These are phyloP conservation scores for Malurus leucopterus DNA, from an alignment of 2,797 vertebrate genomes.

Conservation along the genomic window DNA sequence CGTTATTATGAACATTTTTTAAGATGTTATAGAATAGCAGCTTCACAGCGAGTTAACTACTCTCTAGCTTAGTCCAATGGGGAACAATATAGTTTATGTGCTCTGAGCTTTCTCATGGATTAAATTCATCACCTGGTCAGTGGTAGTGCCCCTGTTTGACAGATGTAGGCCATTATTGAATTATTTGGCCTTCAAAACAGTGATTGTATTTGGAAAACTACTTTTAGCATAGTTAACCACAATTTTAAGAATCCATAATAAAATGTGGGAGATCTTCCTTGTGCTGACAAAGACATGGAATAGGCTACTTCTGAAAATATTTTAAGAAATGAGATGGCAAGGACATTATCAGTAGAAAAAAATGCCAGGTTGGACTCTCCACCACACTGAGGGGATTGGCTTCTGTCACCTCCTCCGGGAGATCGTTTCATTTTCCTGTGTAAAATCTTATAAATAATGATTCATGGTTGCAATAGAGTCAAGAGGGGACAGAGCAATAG, in stretches of 20 bases:
- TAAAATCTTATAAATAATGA: not conserved
- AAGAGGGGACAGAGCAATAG: not conserved
- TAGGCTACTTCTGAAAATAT: not conserved
- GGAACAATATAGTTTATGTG: conserved; percentile 51
- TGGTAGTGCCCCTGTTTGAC: conserved; percentile 51
- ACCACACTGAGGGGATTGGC: not conserved
- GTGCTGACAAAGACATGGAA: not conserved
- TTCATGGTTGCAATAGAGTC: not conserved
- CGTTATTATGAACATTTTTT: conserved; percentile 46
- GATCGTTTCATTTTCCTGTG: not conserved
- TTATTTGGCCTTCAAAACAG: conserved; percentile 39
- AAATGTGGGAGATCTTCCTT: not conserved
- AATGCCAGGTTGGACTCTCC: not conserved
- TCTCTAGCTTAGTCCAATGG: conserved; percentile 27
- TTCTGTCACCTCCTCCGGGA: not conserved
- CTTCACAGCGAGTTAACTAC: conserved; percentile 44
- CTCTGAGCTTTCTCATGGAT: conserved; percentile 53
- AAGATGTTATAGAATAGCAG: conserved; percentile 39
- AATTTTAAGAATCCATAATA: not conserved
- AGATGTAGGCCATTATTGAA: conserved; percentile 41
- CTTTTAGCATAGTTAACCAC: conserved; percentile 7
- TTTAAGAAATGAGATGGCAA: not conserved
- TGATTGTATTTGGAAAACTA: conserved; percentile 14
- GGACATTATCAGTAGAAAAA: not conserved
- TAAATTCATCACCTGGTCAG: conserved; percentile 56